Conservation (phyloP, 2,888 invertebrate genomes). For the Nymphalis urticae region DNA sequence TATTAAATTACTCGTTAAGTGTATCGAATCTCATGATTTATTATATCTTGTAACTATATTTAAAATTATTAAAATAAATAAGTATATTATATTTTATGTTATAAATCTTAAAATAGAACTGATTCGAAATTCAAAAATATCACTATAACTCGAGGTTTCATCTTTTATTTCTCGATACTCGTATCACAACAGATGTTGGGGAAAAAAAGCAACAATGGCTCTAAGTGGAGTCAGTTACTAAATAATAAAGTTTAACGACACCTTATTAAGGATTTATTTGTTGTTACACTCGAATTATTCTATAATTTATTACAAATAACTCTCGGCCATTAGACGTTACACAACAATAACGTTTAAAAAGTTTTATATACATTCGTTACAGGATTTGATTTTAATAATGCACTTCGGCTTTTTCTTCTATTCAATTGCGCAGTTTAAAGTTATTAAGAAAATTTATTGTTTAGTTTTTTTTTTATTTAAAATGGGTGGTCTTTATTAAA, state of each 20-base stretch:
- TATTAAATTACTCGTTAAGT: too few relatives aligned
- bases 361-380: conserved; percentile 60
- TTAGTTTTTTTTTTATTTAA: conserved; percentile 54
- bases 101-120: not conserved
- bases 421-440: conserved; percentile 43
- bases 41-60: too few relatives aligned
- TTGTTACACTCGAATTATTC: conserved; percentile 70
- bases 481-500: conserved; percentile 30
- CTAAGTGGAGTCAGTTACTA: conserved; percentile 66
- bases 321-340: conserved; percentile 48
- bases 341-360: conserved; percentile 48
- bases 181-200: conserved; percentile 65
- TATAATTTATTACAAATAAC: conserved; percentile 80
- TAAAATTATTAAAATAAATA: too few relatives aligned
- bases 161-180: conserved; percentile 52
- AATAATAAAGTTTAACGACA: conserved; percentile 53
- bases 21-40: too few relatives aligned
- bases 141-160: conserved; percentile 36
- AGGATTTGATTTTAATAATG: conserved; percentile 73
- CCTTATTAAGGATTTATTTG: conserved; percentile 81
- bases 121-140: not conserved
- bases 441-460: conserved; percentile 60
- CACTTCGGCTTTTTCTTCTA: conserved; percentile 25
- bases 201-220: conserved; percentile 67
- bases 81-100: too few relatives aligned